Evolutionary conservation across 2,888 invertebrate genomes (phyloP), one percentile per base, ranked within the genome.

Genomic region (Ctena decussata): DNA sequence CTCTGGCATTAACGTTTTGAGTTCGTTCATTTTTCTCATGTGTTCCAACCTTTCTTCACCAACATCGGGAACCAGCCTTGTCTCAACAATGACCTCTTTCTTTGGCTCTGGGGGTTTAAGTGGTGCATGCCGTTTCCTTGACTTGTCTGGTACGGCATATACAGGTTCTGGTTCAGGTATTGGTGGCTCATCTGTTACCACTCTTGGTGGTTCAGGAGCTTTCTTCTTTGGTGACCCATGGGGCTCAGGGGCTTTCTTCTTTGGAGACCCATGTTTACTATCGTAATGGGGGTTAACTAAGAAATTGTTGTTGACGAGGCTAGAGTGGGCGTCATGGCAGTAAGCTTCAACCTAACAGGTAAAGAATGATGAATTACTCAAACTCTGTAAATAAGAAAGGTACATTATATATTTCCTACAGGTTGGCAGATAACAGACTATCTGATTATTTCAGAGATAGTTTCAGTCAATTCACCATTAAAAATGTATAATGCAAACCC

Each of bases 1-100:
- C 6, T 89, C 86, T 21, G 93, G 91, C 91, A 94, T 91, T 53
- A 93, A 75, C 5, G 84, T 77, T 82, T 95, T 94, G 15, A 89
- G 76, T 32, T 93, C 90, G 15, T 86, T 79, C 92, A 94, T 92
- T 70, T 92, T 93, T 32, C 87, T 83, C 89, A 93, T 87, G 71
- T 93, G 93, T 35, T 93, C 92, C 35, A 93, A 35, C 32, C 94
- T 84, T 18, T 90, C 89, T 75, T 92, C 92, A 18, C 91, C 86
- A 0, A 93, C 89, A 80, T 91, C 87, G n/a, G 89, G 87, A 3
- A 74, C 30, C 8, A 30, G 49, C 49, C 21, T 49, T 21, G 11
- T 11, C 30, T 60, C 60, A 6, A 60, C 60, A 6, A 27, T 30
- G 8, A 5, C 60, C 6, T 60, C 60, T 71, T 71, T 44, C 5